Conservation (phyloP, 2,113 vertebrate species). For the Rhadina sibilatrix region DNA sequence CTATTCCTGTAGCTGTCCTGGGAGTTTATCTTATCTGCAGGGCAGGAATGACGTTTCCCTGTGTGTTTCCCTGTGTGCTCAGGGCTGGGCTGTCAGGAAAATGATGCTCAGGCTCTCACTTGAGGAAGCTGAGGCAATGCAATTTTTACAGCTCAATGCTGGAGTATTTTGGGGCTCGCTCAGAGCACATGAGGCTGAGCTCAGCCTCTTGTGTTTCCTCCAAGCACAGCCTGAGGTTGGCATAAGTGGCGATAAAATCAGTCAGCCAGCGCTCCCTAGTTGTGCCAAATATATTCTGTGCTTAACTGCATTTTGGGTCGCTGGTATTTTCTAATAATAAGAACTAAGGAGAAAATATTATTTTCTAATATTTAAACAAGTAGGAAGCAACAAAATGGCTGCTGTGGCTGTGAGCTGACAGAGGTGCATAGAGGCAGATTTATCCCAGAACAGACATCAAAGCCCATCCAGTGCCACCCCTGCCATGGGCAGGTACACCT, state of each 20-base stretch:
- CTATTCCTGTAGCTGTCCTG: neutral
- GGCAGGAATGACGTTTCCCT: neutral
- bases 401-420: neutral
- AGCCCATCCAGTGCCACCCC: neutral
- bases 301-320: neutral
- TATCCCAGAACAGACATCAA: neutral
- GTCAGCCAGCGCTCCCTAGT: neutral
- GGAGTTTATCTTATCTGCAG: neutral
- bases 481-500: neutral
- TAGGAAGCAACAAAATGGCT: neutral
- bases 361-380: neutral
- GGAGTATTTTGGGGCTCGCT: neutral
- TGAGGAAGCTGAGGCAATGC: neutral
- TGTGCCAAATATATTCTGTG: neutral
- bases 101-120: neutral
- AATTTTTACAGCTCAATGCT: neutral
- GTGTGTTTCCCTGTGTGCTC: neutral
- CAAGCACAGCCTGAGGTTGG: neutral
- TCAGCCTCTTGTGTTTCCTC: neutral
- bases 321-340: neutral
- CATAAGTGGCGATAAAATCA: neutral
- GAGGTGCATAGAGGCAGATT: fast-evolving
- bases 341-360: no score
- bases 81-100: neutral
- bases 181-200: neutral